Evolutionary conservation across 2,888 invertebrate species (phyloP).

Genomic region (Leptinotarsa peninsularis): DNA sequence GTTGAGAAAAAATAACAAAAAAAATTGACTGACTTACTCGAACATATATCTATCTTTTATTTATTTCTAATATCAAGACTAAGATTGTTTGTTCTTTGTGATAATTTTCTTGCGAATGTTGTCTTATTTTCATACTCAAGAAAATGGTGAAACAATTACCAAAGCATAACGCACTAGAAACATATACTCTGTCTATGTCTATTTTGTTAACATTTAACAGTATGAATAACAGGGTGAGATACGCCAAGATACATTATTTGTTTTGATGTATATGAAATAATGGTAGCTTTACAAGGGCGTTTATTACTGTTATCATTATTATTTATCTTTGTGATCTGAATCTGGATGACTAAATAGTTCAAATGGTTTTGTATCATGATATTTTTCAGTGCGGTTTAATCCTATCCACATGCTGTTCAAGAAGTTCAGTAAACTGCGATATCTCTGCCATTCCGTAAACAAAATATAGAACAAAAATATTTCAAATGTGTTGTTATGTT

Average conservation of each 20-base stretch:
- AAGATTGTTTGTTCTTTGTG: constrained; percentile 17
- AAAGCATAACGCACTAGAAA: neutral
- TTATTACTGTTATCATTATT: neutral
- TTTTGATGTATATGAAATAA: neutral
- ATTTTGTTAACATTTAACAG: constrained; percentile 20
- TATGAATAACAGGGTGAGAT: neutral
- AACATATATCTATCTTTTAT: constrained; percentile 8
- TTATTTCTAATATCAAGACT: constrained; percentile 9
- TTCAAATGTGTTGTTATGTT: too few species aligned
- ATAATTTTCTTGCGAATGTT: constrained; percentile 9
- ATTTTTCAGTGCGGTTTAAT: neutral
- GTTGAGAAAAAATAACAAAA: neutral
- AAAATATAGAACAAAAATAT: too few species aligned
- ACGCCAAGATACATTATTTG: neutral
- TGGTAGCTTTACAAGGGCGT: neutral
- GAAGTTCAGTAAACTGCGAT: too few species aligned
- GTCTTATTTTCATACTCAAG: constrained; percentile 1
- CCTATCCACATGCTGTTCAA: too few species aligned
- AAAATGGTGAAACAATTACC: neutral
- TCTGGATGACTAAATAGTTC: neutral
- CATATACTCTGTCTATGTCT: neutral
- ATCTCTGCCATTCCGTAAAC: too few species aligned
- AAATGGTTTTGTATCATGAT: neutral
- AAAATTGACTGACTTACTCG: constrained; percentile 7
- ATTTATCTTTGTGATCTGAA: neutral